Base-by-base conservation (phyloP, 2,888 invertebrate genomes). In the Meiosimyza decipiens region DNA sequence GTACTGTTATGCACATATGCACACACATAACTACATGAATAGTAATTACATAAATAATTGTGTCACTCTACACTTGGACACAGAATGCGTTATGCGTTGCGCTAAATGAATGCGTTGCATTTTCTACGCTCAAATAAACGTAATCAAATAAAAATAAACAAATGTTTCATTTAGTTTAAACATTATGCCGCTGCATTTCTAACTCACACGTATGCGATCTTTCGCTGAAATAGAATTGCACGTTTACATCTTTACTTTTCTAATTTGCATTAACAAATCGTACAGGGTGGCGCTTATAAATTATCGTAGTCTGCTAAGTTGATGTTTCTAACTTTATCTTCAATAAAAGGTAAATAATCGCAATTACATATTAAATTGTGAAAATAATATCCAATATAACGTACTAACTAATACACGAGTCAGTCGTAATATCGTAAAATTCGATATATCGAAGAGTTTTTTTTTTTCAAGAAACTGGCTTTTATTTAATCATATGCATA, bases 51-150 rank as follows among this genome's bases (percentile, higher is more conserved):
- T 15, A 16, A 6, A 22, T 28, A 57, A 57, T 18, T 57, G 57
- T 57, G 57, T 57, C 57, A 57, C 28, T 16, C 6, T 18, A 57
- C 22, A 28, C 40, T 57, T 57, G 5, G 57, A 28, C 57, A 57
- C 15, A 57, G 57, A 57, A 57, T 57, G 22, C 57, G 28, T 6
- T 22, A 28, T 40, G 40, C 40, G 40, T 22, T 9, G 13, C 18
- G 55, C 55, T 57, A 28, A 57, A 57, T 18, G 55, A 57, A 57
- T 18, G 15, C 55, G 0, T n/a, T n/a, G n/a, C n/a, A 16, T 22
- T 16, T 18, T 55, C 16, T 22, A 55, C 57, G 28, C 57, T 28
- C 15, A 57, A 57, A 28, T 22, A 55, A 55, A 55, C 15, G 18
- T 18, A 40, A 40, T 40, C 40, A 40, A 40, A 40, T 40, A 40